phyloP scores from a whole-genome alignment of 2,797 vertebrate genomes.

The Melanotaenia pygmaea region DNA sequence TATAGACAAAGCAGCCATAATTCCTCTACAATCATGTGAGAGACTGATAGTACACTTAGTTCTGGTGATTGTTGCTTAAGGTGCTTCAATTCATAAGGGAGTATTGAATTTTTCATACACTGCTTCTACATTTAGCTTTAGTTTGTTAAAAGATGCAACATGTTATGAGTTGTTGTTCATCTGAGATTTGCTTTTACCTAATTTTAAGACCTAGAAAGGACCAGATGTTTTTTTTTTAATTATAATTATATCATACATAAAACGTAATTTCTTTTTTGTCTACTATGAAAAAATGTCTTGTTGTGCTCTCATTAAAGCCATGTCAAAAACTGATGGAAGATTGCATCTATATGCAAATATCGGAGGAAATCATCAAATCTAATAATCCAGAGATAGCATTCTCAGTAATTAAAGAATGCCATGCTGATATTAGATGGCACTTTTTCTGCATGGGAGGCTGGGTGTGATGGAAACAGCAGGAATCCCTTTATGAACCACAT shows the following conservation, averaged over 20 bases:
- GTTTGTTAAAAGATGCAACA: background rate
- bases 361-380: slow-evolving; percentile 8
- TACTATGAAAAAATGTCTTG: background rate
- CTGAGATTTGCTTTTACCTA: background rate
- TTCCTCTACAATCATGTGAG: background rate
- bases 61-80: background rate
- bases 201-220: background rate
- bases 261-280: background rate
- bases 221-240: background rate
- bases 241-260: background rate
- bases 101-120: background rate
- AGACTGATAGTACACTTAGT: background rate
- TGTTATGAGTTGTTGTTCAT: background rate
- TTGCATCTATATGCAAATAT: background rate
- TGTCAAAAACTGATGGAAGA: background rate
- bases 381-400: slow-evolving; percentile 6
- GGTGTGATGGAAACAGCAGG: slow-evolving; percentile 14
- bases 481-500: slow-evolving; percentile 9
- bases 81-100: background rate
- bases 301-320: background rate
- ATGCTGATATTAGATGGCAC: slow-evolving; percentile 24
- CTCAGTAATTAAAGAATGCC: slow-evolving; percentile 31
- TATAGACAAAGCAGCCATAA: background rate
- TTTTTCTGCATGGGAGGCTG: slow-evolving; percentile 5
- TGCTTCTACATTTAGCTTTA: background rate